Conservation (phyloP, 2,888 invertebrate species). For the Scrobipalpa atriplicella region DNA sequence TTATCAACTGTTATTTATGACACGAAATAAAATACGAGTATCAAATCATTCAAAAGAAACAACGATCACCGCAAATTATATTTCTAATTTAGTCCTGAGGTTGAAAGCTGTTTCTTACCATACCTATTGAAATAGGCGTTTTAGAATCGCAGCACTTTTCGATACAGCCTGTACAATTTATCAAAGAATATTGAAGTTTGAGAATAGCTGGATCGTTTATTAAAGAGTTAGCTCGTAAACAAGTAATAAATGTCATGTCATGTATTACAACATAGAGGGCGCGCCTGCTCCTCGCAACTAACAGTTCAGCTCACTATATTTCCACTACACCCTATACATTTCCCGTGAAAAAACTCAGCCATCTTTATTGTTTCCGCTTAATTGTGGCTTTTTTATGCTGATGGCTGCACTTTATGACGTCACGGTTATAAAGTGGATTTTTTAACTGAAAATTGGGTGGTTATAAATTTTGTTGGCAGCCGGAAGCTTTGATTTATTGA, state of each 20-base stretch:
- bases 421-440: conserved; percentile 37
- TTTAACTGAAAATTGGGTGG: conserved; percentile 17
- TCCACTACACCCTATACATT: conserved; percentile 44
- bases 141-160: too few species aligned
- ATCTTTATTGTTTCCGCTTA: conserved; percentile 62
- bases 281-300: conserved; percentile 40
- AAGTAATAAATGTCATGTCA: conserved; percentile 64
- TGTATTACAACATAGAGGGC: conserved; percentile 58
- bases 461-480: conserved; percentile 12
- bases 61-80: too few species aligned
- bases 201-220: conserved; percentile 44
- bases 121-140: not conserved
- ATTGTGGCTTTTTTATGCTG: conserved; percentile 56
- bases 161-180: not conserved
- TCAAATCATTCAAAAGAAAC: too few species aligned
- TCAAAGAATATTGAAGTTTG: not conserved
- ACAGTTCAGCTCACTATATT: conserved; percentile 28
- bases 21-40: too few species aligned
- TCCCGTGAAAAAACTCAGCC: conserved; percentile 54
- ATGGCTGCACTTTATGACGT: conserved; percentile 42
- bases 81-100: too few species aligned
- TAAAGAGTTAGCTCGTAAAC: conserved; percentile 71
- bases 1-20: too few species aligned
- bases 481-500: conserved; percentile 18
- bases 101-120: too few species aligned